Percentiles rank a stretch among this genome's conserved stretches.
phyloP scores from a whole-genome alignment of 2,113 vertebrate genomes.

The Trinectes maculatus region DNA sequence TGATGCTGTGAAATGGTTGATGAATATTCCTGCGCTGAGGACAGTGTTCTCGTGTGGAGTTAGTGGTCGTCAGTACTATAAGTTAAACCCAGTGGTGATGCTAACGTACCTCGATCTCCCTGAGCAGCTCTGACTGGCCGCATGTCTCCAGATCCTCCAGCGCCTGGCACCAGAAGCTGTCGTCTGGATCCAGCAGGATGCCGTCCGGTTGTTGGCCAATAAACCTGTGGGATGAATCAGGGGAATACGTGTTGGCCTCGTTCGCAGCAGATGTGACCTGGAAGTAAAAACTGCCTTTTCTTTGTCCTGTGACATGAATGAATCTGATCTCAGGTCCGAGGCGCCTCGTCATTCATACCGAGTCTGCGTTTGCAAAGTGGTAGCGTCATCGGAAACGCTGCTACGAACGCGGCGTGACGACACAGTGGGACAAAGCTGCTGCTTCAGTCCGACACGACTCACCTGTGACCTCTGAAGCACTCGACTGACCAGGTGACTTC shows the following conservation, averaged over 20 bases:
- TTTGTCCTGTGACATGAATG: neutral
- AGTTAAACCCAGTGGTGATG: too few species aligned
- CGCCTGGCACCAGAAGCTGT: slow-evolving; percentile 97
- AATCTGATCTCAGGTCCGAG: too few species aligned
- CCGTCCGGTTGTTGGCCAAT: slow-evolving; percentile 88
- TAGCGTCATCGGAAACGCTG: neutral
- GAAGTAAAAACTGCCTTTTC: too few species aligned
- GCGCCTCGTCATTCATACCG: too few species aligned
- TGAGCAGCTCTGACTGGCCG: slow-evolving; percentile 95
- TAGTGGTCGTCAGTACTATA: too few species aligned
- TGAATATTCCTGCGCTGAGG: too few species aligned
- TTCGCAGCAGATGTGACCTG: neutral
- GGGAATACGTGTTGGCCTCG: too few species aligned
- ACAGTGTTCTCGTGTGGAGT: too few species aligned
- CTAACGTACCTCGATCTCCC: slow-evolving; percentile 93
- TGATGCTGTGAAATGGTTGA: too few species aligned
- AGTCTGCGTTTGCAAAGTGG: too few species aligned
- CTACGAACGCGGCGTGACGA: neutral
- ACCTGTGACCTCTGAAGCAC: slow-evolving; percentile 37
- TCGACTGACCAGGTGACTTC: slow-evolving; percentile 46
- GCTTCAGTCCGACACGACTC: slow-evolving; percentile 36
- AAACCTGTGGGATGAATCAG: slow-evolving; percentile 83
- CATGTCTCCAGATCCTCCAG: slow-evolving; percentile 98
- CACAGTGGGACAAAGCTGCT: neutral
- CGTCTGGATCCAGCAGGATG: slow-evolving; percentile 88